These are phyloP conservation scores for Enteromius fasciolatus DNA, from an alignment of 2,797 vertebrate genomes.

Conservation along the genomic window DNA sequence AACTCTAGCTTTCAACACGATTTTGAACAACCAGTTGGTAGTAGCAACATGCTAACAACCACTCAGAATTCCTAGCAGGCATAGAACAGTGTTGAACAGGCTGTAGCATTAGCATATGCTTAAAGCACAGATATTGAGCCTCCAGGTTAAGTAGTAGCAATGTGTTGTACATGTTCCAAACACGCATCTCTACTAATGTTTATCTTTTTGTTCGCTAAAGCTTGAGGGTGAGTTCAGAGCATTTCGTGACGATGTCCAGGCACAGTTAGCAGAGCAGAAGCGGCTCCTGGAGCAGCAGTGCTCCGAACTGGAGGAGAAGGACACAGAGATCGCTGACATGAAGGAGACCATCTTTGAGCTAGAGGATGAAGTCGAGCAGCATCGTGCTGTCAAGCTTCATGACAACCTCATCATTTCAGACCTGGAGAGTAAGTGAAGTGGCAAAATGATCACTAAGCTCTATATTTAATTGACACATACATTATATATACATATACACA, in stretches of 20 bases:
- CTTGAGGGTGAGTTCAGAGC: conserved; percentile 82
- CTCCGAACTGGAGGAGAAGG: conserved; percentile 82
- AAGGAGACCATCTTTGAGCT: conserved; percentile 89
- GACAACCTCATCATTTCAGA: conserved; percentile 89
- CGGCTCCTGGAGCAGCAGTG: conserved; percentile 81
- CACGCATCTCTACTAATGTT: not conserved
- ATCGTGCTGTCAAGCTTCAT: conserved; percentile 87
- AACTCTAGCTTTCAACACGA: not conserved
- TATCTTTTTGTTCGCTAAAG: conserved; percentile 59
- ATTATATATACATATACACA: too few relatives aligned
- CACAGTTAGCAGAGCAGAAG: conserved; percentile 83
- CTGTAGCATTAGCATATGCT: not conserved
- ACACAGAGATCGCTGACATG: conserved; percentile 85
- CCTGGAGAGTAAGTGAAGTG: conserved; percentile 82
- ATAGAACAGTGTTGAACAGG: not conserved
- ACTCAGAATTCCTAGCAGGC: not conserved
- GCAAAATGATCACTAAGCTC: not conserved
- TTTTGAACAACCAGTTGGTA: not conserved
- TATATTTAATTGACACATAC: not conserved
- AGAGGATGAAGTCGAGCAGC: conserved; percentile 89
- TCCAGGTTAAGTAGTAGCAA: not conserved
- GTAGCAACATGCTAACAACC: not conserved
- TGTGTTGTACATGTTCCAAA: conserved; percentile 11
- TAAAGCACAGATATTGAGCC: not conserved
- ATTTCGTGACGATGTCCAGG: conserved; percentile 84